phyloP scores from a whole-genome alignment of 2,888 invertebrate species.

The Drosophila pseudotalamancana region DNA sequence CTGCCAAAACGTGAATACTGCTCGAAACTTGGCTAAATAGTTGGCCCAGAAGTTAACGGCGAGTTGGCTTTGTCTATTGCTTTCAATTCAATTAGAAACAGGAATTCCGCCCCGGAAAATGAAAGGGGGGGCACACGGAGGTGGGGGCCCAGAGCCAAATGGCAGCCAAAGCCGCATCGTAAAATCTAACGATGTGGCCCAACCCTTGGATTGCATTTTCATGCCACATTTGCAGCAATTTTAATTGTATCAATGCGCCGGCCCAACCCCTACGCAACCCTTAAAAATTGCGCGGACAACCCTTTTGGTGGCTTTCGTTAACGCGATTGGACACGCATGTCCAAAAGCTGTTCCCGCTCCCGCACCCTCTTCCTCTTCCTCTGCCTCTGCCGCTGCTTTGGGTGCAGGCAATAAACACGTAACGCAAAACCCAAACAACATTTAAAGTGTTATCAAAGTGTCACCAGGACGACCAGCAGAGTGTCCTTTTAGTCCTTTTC shows the following conservation, averaged over 20 bases:
- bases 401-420: conserved; percentile 71
- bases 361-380: no score
- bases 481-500: conserved; percentile 32
- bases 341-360: conserved; percentile 43
- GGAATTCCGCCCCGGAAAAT: conserved; percentile 2
- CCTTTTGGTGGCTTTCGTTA: conserved; percentile 60
- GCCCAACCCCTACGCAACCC: conserved; percentile 9
- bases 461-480: conserved; percentile 69
- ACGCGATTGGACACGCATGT: conserved; percentile 83
- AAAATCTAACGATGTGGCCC: conserved; percentile 75
- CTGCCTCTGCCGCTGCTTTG: not conserved
- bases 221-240: conserved; percentile 72
- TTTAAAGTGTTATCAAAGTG: conserved; percentile 74
- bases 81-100: conserved; percentile 59
- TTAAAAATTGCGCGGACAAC: conserved; percentile 37
- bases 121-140: no score
- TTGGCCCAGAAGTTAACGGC: conserved; percentile 16
- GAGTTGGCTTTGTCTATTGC: conserved; percentile 26
- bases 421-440: conserved; percentile 54
- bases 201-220: conserved; percentile 72
- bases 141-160: not conserved
- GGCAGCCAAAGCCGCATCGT: conserved; percentile 58
- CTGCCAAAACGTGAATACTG: conserved; percentile 47
- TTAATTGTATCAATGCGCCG: conserved; percentile 70
- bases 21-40: conserved; percentile 27